Percentiles rank a stretch among this genome's conserved stretches.
Conservation (phyloP, 2,113 vertebrate species). For the Podocnemis expansa region DNA sequence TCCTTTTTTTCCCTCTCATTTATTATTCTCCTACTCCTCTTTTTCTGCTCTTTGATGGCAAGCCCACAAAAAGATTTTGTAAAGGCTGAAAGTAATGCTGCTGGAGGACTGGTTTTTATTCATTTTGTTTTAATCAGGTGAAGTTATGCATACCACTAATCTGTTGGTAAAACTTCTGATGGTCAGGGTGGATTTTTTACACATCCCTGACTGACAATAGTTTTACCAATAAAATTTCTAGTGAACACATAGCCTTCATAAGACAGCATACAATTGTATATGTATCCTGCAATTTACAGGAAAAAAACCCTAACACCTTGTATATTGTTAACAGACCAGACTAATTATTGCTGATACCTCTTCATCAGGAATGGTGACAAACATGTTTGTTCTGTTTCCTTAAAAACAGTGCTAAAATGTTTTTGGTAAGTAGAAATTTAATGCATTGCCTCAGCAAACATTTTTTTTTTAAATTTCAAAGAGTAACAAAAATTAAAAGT, state of each 20-base stretch:
- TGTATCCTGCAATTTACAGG: constrained; percentile 16
- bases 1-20: background rate
- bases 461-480: constrained; percentile 35
- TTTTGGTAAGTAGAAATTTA: constrained; percentile 31
- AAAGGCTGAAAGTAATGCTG: background rate
- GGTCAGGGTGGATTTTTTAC: too few relatives aligned
- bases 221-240: too few relatives aligned
- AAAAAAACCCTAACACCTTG: background rate
- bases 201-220: too few relatives aligned
- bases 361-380: background rate
- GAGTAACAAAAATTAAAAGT: background rate
- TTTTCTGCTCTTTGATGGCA: constrained; percentile 48
- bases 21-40: constrained; percentile 21
- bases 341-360: constrained; percentile 17
- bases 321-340: background rate
- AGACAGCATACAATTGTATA: background rate
- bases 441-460: background rate
- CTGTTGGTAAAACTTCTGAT: background rate
- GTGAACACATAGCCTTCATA: background rate
- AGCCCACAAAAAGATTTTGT: constrained; percentile 42
- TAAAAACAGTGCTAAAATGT: constrained; percentile 27
- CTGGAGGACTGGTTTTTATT: background rate
- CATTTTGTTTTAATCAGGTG: background rate
- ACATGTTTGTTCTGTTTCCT: constrained; percentile 1
- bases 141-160: constrained; percentile 27